phyloP scores from a whole-genome alignment of 2,113 vertebrate genomes.

The Parus major region DNA sequence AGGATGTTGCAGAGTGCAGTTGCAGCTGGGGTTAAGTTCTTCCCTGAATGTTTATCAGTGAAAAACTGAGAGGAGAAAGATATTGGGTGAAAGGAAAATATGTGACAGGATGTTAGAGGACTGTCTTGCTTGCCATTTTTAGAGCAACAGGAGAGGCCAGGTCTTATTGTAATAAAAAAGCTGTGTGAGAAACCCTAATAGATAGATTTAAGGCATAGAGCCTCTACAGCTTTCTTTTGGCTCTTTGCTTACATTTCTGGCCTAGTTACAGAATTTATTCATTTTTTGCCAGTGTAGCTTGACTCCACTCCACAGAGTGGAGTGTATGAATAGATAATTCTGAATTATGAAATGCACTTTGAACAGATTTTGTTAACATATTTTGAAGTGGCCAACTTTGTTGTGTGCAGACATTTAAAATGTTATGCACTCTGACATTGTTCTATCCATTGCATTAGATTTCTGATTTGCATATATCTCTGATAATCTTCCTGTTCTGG shows the following conservation, averaged over 20 bases:
- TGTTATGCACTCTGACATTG: rapidly evolving
- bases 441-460: neutral
- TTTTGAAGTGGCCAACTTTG: neutral
- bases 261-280: neutral
- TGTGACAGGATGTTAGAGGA: neutral
- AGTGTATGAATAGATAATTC: neutral
- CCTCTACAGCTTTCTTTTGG: neutral
- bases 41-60: neutral
- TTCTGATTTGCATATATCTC: rapidly evolving
- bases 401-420: neutral
- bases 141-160: neutral
- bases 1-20: neutral
- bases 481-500: neutral
- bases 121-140: neutral
- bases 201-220: neutral
- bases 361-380: neutral
- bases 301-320: neutral
- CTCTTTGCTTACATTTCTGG: neutral
- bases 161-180: neutral
- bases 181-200: neutral
- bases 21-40: neutral
- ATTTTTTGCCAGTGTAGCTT: neutral
- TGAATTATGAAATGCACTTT: neutral
- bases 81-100: neutral
- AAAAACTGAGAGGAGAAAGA: neutral